Evolutionary conservation across 1,140 invertebrate species (phyloP), one percentile per base, ranked within the genome.

Genomic region (Archivesica marissinica): DNA sequence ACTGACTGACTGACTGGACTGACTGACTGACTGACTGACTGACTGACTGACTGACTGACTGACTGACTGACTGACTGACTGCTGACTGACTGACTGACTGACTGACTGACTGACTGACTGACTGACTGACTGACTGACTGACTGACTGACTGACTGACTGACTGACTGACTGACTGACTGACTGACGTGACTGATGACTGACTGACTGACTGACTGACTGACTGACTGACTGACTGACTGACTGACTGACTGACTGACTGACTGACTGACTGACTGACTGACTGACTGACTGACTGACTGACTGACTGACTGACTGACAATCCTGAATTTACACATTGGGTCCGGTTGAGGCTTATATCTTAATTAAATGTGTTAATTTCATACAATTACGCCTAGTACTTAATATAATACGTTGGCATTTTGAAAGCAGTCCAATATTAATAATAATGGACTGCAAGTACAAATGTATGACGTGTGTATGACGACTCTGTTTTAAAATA

Each of bases 21-120:
- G n/a, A n/a, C n/a, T n/a, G n/a, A n/a, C n/a, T 52, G 82, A 81
- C 64, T 82, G 79, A 64, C 76, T 83, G 77, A 64, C 47, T 85
- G 82, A 81, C 47, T 85, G 77, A 64, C 75, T 85, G 77, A 61
- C 44, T 82, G 77, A 81, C 75, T 82, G 77, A 81, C 52, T 85
- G 82, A 81, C 75, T 85, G 82, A 81, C 75, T 85, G 82, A 81
- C 75, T 83, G 77, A 79, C 30, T n/a, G n/a, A n/a, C n/a, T n/a
- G n/a, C n/a, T 85, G 70, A 87, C 85, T 87, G 70, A 87, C 85
- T 87, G 86, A 79, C 85, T 86, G 83, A 87, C 86, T 88, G 86
- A 88, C 80, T 88, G 86, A 88, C 80, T 88, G 85, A 87, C 77
- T 88, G 85, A 81, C 59, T 87, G 85, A 87, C 85, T 87, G 85